Percentiles rank a stretch among this genome's conserved stretches.
Evolutionary conservation across 1,140 invertebrate species (phyloP).

Genomic region (Drosophila prosaltans): DNA sequence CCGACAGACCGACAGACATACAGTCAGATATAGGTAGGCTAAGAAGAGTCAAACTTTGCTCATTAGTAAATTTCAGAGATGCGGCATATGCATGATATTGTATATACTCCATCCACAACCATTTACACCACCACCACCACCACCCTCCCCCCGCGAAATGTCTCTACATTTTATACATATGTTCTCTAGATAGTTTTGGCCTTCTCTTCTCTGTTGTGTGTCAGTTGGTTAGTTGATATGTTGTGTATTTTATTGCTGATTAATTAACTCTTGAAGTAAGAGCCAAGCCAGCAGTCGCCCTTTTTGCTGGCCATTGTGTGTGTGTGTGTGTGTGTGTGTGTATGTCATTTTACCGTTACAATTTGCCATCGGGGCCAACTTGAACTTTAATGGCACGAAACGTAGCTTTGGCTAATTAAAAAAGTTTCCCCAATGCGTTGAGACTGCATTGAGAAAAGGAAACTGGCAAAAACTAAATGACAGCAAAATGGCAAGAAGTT

Average conservation of each 20-base stretch:
- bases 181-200: conserved; percentile 7
- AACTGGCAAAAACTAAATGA: conserved; percentile 18
- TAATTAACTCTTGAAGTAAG: conserved; percentile 66
- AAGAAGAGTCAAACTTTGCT: conserved; percentile 68
- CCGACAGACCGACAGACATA: conserved; percentile 20
- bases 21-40: conserved; percentile 20
- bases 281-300: conserved; percentile 14
- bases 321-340: conserved; percentile 8
- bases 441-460: background rate
- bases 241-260: conserved; percentile 73
- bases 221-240: conserved; percentile 51
- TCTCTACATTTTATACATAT: background rate
- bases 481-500: background rate
- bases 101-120: conserved; percentile 19
- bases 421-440: conserved; percentile 56
- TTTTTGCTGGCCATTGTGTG: conserved; percentile 38
- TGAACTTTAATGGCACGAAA: conserved; percentile 58
- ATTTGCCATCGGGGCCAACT: conserved; percentile 14
- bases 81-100: conserved; percentile 47
- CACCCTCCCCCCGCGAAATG: background rate
- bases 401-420: conserved; percentile 74
- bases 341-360: conserved; percentile 26
- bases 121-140: no score
- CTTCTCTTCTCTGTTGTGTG: conserved; percentile 35
- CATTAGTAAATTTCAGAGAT: conserved; percentile 71